Evolutionary conservation across 2,888 invertebrate genomes (phyloP).

Genomic region (Cerastis rubricosa): DNA sequence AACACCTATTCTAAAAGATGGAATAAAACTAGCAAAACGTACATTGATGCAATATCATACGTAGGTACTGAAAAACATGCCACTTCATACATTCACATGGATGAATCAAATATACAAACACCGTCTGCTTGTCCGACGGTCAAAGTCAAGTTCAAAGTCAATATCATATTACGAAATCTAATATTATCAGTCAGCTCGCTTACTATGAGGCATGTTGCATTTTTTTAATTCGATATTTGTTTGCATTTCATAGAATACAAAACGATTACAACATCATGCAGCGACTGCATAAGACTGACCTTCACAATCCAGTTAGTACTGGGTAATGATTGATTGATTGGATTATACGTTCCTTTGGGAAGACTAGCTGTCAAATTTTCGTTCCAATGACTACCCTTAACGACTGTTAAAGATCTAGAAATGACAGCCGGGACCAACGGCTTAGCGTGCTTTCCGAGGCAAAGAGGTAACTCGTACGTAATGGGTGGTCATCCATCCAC

Average conservation of each 20-base stretch:
- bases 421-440: no score
- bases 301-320: no score
- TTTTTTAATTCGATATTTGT: not conserved
- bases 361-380: no score
- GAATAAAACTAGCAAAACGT: conserved; percentile 1
- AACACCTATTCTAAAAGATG: not conserved
- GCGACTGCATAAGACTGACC: no score
- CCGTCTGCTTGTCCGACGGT: conserved; percentile 33
- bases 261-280: not conserved
- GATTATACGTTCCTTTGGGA: no score
- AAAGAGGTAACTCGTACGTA: no score
- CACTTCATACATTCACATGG: conserved; percentile 41
- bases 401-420: no score
- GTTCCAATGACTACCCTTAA: no score
- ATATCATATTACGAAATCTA: conserved; percentile 33
- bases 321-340: no score
- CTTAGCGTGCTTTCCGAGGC: no score
- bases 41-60: conserved; percentile 19
- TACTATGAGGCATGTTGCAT: conserved; percentile 14
- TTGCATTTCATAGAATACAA: not conserved
- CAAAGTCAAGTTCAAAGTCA: conserved; percentile 68
- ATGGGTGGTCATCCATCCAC: no score
- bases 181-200: not conserved
- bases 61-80: conserved; percentile 32
- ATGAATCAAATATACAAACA: conserved; percentile 45